phyloP scores from a whole-genome alignment of 2,113 vertebrate species.

The Trochalopteron elliotii region DNA sequence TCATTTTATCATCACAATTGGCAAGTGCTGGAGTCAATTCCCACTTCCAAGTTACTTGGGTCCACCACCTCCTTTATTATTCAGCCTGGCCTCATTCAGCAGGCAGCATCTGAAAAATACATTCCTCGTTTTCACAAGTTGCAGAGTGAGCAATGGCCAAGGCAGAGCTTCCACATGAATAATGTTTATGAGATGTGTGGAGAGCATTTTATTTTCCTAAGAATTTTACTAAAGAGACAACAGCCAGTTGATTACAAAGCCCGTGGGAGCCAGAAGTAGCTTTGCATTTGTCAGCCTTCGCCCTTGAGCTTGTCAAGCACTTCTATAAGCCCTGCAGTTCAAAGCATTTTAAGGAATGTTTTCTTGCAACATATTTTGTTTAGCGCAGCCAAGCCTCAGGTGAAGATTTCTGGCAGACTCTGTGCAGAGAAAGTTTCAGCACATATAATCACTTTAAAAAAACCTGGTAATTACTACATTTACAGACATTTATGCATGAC shows the following conservation, averaged over 20 bases:
- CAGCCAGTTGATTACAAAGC: background rate
- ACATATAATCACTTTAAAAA: background rate
- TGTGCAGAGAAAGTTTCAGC: background rate
- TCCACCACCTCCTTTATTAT: background rate
- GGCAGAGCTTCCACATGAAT: background rate
- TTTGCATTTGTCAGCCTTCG: background rate
- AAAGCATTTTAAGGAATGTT: conserved; percentile 10
- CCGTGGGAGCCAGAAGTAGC: background rate
- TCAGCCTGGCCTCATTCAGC: background rate
- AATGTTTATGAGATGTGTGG: background rate
- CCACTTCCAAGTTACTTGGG: background rate
- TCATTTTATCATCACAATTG: background rate
- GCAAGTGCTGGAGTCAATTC: background rate
- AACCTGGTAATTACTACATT: accelerated
- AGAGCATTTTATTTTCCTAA: background rate
- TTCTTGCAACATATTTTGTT: conserved; percentile 26
- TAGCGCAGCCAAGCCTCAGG: background rate
- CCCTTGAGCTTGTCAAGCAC: background rate
- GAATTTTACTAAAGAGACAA: background rate
- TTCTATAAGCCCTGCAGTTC: background rate
- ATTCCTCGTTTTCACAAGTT: background rate
- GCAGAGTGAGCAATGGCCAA: background rate
- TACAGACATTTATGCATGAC: background rate
- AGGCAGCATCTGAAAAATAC: background rate
- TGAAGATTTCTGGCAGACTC: background rate